phyloP scores from a whole-genome alignment of 2,888 invertebrate genomes.

The Hirtodrosophila duncani region DNA sequence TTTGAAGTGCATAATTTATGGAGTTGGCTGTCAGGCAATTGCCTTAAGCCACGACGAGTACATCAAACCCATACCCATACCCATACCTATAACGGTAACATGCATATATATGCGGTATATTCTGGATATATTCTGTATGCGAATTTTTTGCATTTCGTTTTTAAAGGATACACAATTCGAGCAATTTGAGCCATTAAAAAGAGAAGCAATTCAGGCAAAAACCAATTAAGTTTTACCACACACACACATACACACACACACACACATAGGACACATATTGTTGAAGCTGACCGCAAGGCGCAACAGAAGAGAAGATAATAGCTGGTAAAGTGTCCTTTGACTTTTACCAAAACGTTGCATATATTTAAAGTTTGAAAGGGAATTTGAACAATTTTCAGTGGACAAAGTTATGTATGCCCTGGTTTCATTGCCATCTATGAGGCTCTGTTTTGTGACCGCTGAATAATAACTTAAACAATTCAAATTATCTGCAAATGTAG shows the following conservation, averaged over 20 bases:
- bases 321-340: not conserved
- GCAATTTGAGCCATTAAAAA: constrained; percentile 34
- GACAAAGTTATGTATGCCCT: no score
- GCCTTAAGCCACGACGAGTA: constrained; percentile 21
- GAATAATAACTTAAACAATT: no score
- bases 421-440: no score
- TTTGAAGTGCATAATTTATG: constrained; percentile 54
- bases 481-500: no score
- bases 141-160: constrained; percentile 2
- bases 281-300: constrained; percentile 42
- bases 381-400: no score
- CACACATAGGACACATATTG: constrained; percentile 4
- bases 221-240: constrained; percentile 61
- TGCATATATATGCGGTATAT: no score
- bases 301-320: not conserved
- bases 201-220: constrained; percentile 22
- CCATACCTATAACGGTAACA: no score
- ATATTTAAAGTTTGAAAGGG: no score
- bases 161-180: constrained; percentile 10
- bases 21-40: constrained; percentile 31
- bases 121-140: not conserved
- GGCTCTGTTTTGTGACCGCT: no score
- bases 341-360: no score
- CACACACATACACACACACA: no score
- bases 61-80: no score